Conservation (phyloP, 2,797 vertebrate genomes). For the Urosaurus nigricauda region DNA sequence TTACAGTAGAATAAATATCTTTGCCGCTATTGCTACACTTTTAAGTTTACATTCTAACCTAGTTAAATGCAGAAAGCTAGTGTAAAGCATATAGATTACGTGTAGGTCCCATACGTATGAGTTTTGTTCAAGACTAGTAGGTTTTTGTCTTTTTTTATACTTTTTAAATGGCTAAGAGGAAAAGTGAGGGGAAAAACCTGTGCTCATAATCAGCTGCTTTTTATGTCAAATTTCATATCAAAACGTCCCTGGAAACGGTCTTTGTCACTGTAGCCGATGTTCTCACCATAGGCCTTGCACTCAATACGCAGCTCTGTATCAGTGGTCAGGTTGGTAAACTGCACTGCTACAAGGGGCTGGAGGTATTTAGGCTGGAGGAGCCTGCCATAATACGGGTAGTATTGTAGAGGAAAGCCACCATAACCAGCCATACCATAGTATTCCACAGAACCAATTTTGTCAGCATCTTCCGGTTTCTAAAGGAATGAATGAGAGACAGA, state of each 20-base stretch:
- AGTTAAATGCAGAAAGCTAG: conserved; percentile 96
- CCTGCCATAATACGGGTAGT: conserved; percentile 97
- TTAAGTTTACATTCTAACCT: conserved; percentile 99
- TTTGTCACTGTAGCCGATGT: conserved; percentile 94
- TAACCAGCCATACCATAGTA: conserved; percentile 85
- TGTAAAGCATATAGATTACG: conserved; percentile 99
- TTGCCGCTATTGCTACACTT: conserved; percentile 96
- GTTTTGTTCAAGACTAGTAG: conserved; percentile 99
- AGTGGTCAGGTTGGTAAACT: conserved; percentile 90
- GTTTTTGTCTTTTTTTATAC: conserved; percentile 83
- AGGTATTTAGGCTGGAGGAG: conserved; percentile 90
- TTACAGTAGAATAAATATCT: conserved; percentile 99
- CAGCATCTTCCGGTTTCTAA: conserved; percentile 87
- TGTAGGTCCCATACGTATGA: conserved; percentile 99
- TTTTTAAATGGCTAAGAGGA: conserved; percentile 84
- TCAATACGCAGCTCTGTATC: conserved; percentile 88
- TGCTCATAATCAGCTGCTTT: conserved; percentile 91
- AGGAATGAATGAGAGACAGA: conserved; percentile 15
- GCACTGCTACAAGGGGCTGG: conserved; percentile 94
- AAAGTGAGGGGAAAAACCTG: conserved; percentile 73
- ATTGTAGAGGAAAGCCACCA: conserved; percentile 91
- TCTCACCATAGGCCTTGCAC: conserved; percentile 90
- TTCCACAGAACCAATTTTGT: conserved; percentile 81
- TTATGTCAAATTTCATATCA: conserved; percentile 92
- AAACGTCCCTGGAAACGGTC: conserved; percentile 99